Evolutionary conservation across 2,888 invertebrate genomes (phyloP), one percentile per base, ranked within the genome.

Genomic region (Abrostola tripartita): DNA sequence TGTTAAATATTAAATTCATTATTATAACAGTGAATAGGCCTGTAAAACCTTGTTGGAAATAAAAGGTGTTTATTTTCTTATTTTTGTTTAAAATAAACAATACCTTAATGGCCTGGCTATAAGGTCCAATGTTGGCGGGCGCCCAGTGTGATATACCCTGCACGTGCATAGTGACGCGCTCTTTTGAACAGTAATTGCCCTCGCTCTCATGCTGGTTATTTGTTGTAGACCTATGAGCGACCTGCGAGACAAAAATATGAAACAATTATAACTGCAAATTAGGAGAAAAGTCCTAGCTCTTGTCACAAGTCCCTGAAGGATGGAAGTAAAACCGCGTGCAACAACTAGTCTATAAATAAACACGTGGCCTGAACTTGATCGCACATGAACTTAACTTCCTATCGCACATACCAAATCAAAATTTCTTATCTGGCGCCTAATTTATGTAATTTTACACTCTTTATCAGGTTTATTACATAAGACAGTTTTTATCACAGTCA

Each of bases 71-170:
- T 7, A 14, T 8, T 5, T 10, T 14, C 0, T n/a, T 6, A n/a
- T 37, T 11, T n/a, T 2, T 35, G 12, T 5, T 37, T 41, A 41
- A 41, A 11, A 37, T 1, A 36, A 0, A 14, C 0, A 0, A 5
- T 90, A 98, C 98, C 95, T 97, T 96, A 67, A 98, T 96, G 4
- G 98, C 97, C 93, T 99, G 99, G 87, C 99, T 99, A 88, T 99
- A 99, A 6, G 99, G 99, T 52, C 99, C 99, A 81, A 99, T 99
- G 88, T 98, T 99, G 67, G 99, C 98, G 0, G 99, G 99, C n/a
- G 99, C 98, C 99, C 99, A 99, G 89, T 99, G 98, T 37, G 98
- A 99, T 81, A 99, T 96, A 70, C 98, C 97, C 92, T 99, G 99
- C 47, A 99, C 98, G 88, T 99, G 99, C 97, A 99, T 97, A 7